A percentile compares a stretch with the other conserved stretches of the same genome.
phyloP scores from a whole-genome alignment of 2,888 invertebrate genomes.

The Tiphia femorata region DNA sequence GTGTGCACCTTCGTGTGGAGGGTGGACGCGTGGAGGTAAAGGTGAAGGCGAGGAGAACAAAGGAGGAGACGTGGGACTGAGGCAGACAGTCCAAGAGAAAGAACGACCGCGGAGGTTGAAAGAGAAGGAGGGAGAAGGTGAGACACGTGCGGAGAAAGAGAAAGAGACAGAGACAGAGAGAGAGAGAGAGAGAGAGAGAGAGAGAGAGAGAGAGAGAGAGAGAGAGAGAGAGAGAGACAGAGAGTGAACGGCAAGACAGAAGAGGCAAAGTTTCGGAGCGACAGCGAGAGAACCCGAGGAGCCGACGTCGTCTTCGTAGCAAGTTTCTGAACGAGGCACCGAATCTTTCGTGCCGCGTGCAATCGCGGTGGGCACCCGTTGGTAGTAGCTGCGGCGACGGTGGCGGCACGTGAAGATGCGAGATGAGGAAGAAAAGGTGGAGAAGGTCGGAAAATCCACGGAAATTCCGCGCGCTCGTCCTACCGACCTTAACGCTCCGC shows the following conservation, averaged over 20 bases:
- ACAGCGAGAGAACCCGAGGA: constrained; percentile 22
- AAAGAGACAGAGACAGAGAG: background rate
- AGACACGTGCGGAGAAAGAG: background rate
- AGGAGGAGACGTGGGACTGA: background rate
- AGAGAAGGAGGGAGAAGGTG: background rate
- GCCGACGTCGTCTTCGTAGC: constrained; percentile 31
- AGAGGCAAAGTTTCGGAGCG: constrained; percentile 37
- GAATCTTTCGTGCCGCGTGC: constrained; percentile 38
- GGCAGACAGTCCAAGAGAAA: background rate
- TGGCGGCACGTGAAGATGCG: background rate
- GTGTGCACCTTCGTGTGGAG: background rate
- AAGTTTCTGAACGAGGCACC: constrained; percentile 42
- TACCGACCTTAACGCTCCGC: constrained; percentile 16
- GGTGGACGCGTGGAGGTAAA: background rate
- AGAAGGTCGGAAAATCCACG: constrained; percentile 5
- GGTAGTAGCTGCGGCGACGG: background rate
- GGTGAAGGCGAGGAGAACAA: no score
- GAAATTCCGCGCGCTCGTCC: constrained; percentile 15
- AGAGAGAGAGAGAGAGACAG: constrained; percentile 18
- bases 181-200: background rate
- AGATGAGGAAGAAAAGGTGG: background rate
- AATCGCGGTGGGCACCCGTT: constrained; percentile 9
- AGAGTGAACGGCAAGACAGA: constrained; percentile 24
- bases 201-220: background rate
- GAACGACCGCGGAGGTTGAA: background rate